Evolutionary conservation across 23 tunicate species (phyloP).

Genomic region (Trididemnum clinides): DNA sequence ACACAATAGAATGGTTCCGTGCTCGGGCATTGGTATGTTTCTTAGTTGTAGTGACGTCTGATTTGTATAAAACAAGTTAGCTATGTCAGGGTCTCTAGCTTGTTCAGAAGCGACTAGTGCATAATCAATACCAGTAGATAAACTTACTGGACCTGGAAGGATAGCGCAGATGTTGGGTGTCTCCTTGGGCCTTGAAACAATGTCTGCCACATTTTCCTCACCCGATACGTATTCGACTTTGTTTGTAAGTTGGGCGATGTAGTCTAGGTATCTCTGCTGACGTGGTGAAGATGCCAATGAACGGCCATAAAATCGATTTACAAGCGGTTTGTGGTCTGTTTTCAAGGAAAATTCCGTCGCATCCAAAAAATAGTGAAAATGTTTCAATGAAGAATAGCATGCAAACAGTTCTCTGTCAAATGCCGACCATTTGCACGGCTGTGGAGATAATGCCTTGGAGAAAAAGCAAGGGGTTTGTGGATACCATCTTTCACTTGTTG

Average conservation of each 20-base stretch:
- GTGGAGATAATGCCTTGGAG: not conserved
- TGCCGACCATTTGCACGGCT: not conserved
- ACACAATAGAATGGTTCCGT: too few relatives aligned
- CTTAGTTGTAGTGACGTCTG: too few relatives aligned
- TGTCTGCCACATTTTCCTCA: not conserved
- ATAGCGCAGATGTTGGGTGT: too few relatives aligned
- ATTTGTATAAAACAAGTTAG: too few relatives aligned
- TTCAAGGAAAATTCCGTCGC: not conserved
- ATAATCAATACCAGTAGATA: not conserved
- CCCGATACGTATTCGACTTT: not conserved
- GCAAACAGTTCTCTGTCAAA: not conserved
- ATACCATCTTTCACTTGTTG: not conserved
- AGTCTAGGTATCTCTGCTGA: too few relatives aligned
- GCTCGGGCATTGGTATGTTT: too few relatives aligned
- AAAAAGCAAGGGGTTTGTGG: not conserved
- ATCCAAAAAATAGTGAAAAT: not conserved
- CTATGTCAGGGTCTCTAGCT: too few relatives aligned
- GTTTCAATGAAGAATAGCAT: not conserved
- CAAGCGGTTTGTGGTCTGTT: not conserved
- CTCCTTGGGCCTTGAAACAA: not conserved
- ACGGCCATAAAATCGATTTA: not conserved
- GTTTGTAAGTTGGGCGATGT: not conserved
- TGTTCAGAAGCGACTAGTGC: too few relatives aligned
- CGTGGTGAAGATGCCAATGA: not conserved
- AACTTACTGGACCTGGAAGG: too few relatives aligned